Percentiles rank a stretch among this genome's conserved stretches.
These are phyloP conservation scores for Tanytarsus gracilentus DNA, from an alignment of 2,888 invertebrate genomes.

Conservation along the genomic window DNA sequence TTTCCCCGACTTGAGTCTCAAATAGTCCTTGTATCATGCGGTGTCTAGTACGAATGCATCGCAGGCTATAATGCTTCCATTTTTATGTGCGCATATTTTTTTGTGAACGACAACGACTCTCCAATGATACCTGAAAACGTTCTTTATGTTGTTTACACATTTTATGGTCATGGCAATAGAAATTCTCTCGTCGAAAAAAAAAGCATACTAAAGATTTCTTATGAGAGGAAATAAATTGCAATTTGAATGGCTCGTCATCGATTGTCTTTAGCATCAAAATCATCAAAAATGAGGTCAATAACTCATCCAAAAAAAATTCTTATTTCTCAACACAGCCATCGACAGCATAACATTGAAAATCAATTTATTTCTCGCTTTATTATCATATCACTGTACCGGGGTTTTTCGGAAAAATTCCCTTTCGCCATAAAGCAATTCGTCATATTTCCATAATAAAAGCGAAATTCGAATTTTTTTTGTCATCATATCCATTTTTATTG, in stretches of 20 bases:
- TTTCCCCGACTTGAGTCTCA: too few species aligned
- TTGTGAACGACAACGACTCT: background rate
- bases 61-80: too few species aligned
- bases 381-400: too few species aligned
- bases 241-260: too few species aligned
- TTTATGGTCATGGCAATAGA: too few species aligned
- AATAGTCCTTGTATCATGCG: background rate
- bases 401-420: too few species aligned
- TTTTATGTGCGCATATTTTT: background rate
- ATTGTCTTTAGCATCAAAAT: background rate
- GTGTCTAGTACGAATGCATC: background rate
- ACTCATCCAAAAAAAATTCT: background rate
- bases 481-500: constrained; percentile 23
- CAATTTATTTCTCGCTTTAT: constrained; percentile 9
- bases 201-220: background rate
- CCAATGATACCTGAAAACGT: constrained; percentile 4
- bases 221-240: background rate
- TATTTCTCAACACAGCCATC: too few species aligned
- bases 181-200: background rate
- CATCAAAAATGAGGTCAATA: background rate
- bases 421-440: constrained; percentile 3
- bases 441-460: constrained; percentile 26
- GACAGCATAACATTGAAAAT: background rate
- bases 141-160: constrained; percentile 25
- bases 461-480: constrained; percentile 26